Evolutionary conservation across 2,113 vertebrate genomes (phyloP), one percentile per base, ranked within the genome.

Genomic region (Festucalex cinctus): DNA sequence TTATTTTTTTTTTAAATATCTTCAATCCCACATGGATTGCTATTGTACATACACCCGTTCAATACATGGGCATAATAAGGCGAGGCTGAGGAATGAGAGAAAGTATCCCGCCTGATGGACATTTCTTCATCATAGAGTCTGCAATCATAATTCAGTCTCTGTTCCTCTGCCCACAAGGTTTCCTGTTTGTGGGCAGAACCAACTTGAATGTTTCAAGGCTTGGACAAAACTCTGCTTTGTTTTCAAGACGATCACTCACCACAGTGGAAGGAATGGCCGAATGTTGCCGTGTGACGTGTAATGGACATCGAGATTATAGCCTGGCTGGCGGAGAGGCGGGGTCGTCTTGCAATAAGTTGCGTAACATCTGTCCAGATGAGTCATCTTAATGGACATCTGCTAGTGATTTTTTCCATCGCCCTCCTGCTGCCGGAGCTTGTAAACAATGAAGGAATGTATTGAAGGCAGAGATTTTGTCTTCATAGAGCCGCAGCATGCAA

Each of bases 331-430:
- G 10, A 20, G 66, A 24, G 24, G 17, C 5, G 46, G 49, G 12
- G 67, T 67, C 62, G 28, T 65, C 54, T 53, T 62, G 39, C 65
- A 61, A 68, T 12, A 59, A 66, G 59, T 86, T 87, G 78, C 80
- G 70, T 73, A 85, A 86, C 9, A 61, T 83, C 74, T 79, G 82
- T 74, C 74, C 76, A 77, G 69, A 80, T 54, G 14, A 70, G 62
- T 64, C 46, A 9, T 74, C 64, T 22, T 0, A 3, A 51, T 61
- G 49, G 71, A 83, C 79, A 88, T 85, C 74, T 85, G 79, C 62
- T 73, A 6, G 67, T 62, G 41, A n/a, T 82, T 76, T 73, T n/a
- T 19, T 22, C 35, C 41, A 37, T 66, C 20, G 53, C 26, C 44
- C 26, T 54, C 62, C 28, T 4, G 44, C 35, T 43, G 44, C 58